Base-by-base conservation (phyloP, 1,140 invertebrate species). In the Alviniconcha marisindica region DNA sequence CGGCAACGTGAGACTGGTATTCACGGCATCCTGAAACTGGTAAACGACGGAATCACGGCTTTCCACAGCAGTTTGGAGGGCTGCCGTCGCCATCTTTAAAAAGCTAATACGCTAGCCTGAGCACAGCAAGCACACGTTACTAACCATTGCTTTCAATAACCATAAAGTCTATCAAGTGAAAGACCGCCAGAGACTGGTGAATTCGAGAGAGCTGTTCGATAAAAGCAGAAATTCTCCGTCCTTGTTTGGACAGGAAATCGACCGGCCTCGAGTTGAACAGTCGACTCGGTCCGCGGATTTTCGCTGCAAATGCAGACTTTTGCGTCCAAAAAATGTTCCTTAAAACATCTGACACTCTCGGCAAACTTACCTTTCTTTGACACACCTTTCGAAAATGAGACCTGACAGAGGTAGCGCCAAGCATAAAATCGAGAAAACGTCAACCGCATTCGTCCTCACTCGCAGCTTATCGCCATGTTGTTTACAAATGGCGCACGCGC, bases 401-500 rank as follows among this genome's bases (percentile, higher is more conserved):
- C 44, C 18, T 48, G 44, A 48, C 44, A 48, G 18, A 5, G 44
- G 18, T 18, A 71, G 36, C 33, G 21, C 63, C 36, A 15, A 10
- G 36, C 69, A 71, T 40, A 21, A 71, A 40, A 40, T 33, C 40
- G 24, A 12, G 28, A 21, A 24, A 51, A 76, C 51, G 44, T 76
- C 73, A 54, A 76, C 33, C 24, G 38, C 73, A 33, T 7, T 31
- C 24, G 78, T 66, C 78, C 24, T 80, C 78, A 80, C 33, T 21
- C 51, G 24, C 40, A 66, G 54, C 40, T 54, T 31, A 44, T 63
- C 78, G 78, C 78, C 78, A 80, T 80, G 60, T 80, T 80, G 78
- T 80, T 80, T 80, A 80, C 78, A 80, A 80, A 80, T 80, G 78
- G 78, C 78, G 78, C 78, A 80, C 33, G 78, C 78, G 78, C 78